These are phyloP conservation scores for Globia sparganii DNA, from an alignment of 2,888 invertebrate genomes.

Conservation along the genomic window DNA sequence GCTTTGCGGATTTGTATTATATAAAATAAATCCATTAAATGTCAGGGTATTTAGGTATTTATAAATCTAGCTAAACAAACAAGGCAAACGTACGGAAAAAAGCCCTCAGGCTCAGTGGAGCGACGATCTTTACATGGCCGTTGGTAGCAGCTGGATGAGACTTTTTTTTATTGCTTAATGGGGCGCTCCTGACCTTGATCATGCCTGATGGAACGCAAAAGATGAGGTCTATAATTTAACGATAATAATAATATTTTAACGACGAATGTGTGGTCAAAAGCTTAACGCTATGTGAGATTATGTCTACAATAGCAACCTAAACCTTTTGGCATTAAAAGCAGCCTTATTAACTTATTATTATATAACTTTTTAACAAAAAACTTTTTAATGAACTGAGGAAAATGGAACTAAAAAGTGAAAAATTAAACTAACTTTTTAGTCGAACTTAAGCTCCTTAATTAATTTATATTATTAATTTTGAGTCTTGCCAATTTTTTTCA, in stretches of 20 bases:
- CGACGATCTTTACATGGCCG: neutral
- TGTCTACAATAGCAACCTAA: neutral
- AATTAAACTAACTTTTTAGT: too few species aligned
- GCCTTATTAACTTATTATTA: too few species aligned
- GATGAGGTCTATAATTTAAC: too few species aligned
- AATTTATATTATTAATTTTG: too few species aligned
- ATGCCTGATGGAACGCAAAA: too few species aligned
- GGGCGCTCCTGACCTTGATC: too few species aligned
- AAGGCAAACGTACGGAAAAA: neutral
- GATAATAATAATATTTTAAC: too few species aligned
- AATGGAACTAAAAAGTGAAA: too few species aligned
- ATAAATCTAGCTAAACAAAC: neutral
- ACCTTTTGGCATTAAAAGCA: too few species aligned
- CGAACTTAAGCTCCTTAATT: too few species aligned
- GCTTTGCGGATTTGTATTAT: conserved; percentile 15
- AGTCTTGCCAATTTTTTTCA: neutral
- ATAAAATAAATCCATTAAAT: neutral
- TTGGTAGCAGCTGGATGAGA: neutral
- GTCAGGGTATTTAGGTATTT: neutral
- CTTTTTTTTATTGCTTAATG: too few species aligned
- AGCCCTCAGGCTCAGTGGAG: neutral
- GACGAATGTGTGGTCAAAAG: neutral
- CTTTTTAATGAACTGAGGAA: neutral
- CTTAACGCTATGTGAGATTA: neutral
- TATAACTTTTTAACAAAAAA: too few species aligned